Conservation (phyloP, 2,888 invertebrate species). For the Pseudococcus longispinus region DNA sequence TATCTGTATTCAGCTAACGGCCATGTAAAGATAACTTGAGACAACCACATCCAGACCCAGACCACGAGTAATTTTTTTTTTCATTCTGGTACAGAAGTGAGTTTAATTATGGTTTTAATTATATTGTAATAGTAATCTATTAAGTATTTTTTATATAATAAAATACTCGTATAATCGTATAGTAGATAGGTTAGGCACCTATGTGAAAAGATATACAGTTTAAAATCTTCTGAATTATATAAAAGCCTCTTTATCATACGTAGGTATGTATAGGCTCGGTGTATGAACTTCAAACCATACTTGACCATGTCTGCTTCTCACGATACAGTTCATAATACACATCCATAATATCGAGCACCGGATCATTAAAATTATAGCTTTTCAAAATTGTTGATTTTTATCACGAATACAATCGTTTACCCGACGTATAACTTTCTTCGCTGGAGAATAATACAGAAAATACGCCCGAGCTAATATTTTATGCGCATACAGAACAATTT, state of each 20-base stretch:
- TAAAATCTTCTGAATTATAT: neutral
- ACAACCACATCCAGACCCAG: neutral
- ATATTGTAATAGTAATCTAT: constrained; percentile 8
- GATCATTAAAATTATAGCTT: neutral
- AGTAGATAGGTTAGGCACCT: neutral
- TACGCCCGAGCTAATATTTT: neutral
- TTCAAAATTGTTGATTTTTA: neutral
- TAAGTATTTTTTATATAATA: neutral
- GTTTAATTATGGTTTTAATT: constrained; percentile 20
- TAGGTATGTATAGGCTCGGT: neutral
- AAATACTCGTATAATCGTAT: neutral
- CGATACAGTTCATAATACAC: neutral
- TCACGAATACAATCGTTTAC: constrained; percentile 12
- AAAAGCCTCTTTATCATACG: neutral
- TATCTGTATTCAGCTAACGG: neutral
- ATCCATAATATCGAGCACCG: neutral
- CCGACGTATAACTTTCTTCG: neutral
- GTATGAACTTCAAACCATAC: neutral
- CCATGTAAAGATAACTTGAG: neutral
- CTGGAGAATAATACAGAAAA: neutral
- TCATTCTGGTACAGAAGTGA: neutral
- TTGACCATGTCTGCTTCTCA: neutral
- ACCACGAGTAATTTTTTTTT: neutral
- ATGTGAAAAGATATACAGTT: neutral
- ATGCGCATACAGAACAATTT: constrained; percentile 28